A percentile compares a stretch with the other conserved stretches of the same genome.
Evolutionary conservation across 2,888 invertebrate genomes (phyloP).

Genomic region (Ceratothoa steindachneri): DNA sequence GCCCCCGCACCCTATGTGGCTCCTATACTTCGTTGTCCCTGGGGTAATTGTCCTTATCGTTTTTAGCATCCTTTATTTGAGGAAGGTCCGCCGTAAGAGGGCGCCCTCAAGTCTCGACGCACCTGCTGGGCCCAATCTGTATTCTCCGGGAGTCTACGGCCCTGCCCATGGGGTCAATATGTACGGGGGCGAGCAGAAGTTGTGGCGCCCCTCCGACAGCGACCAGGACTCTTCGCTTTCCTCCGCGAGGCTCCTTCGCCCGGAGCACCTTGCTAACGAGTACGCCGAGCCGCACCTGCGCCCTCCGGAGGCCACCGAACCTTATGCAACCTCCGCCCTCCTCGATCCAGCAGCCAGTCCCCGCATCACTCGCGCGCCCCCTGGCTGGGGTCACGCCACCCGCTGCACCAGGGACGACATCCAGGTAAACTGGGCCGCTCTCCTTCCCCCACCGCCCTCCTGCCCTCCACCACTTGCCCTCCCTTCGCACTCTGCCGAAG

Average conservation of each 20-base stretch:
- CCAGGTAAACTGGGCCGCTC: slow-evolving; percentile 15
- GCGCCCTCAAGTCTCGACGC: slow-evolving; percentile 22
- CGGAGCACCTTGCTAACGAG: slow-evolving; percentile 34
- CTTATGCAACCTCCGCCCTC: slow-evolving; percentile 23
- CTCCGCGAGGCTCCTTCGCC: slow-evolving; percentile 29
- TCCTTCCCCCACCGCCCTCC: slow-evolving; percentile 20
- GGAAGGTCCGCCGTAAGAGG: slow-evolving; percentile 24
- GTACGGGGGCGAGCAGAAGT: slow-evolving; percentile 44
- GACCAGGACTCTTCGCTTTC: slow-evolving; percentile 32
- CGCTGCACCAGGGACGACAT: slow-evolving; percentile 1
- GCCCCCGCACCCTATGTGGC: slow-evolving; percentile 37
- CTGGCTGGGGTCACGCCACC: not conserved
- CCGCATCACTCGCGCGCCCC: not conserved
- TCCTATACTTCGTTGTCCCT: slow-evolving; percentile 37
- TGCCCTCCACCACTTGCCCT: slow-evolving; percentile 18
- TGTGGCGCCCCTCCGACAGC: slow-evolving; percentile 35
- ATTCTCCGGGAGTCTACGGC: not conserved
- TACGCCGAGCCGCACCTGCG: slow-evolving; percentile 36
- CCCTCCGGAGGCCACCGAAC: slow-evolving; percentile 6
- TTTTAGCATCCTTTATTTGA: slow-evolving; percentile 26
- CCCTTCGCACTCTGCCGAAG: slow-evolving; percentile 11
- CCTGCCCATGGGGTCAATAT: slow-evolving; percentile 34
- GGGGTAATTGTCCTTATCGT: slow-evolving; percentile 30
- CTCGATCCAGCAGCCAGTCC: slow-evolving; percentile 13
- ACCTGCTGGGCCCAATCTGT: not conserved